Conservation (phyloP, 2,113 vertebrate species). For the Mastomys natalensis region DNA sequence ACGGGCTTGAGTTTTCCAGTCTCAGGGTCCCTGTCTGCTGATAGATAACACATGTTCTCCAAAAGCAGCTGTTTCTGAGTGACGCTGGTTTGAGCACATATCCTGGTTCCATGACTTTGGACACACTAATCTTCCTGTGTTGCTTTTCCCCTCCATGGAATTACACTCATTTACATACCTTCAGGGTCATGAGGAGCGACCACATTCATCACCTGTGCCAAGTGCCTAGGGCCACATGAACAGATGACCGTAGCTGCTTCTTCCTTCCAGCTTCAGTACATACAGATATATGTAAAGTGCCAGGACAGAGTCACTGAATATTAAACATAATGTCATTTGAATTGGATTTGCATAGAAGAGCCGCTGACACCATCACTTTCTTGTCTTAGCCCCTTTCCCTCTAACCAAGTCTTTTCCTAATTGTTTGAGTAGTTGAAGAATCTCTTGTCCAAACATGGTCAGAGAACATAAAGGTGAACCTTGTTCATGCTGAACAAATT, state of each 20-base stretch:
- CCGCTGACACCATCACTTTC: neutral
- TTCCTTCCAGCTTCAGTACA: neutral
- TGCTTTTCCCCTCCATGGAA: neutral
- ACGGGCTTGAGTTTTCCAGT: neutral
- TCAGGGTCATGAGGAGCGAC: neutral
- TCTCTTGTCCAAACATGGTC: constrained; percentile 58
- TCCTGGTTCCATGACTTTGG: neutral
- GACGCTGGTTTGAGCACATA: neutral
- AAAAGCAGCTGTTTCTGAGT: neutral
- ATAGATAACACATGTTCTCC: neutral
- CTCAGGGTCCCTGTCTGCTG: neutral
- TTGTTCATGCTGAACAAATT: constrained; percentile 64
- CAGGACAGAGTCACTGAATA: neutral
- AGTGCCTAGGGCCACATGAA: neutral
- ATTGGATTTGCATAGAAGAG: constrained; percentile 10
- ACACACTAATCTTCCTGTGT: neutral
- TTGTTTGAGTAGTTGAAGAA: constrained; percentile 56
- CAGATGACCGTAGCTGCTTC: neutral
- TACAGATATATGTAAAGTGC: neutral
- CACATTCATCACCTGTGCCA: neutral
- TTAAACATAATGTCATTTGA: neutral
- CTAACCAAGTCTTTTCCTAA: constrained; percentile 62
- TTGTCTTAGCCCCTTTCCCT: constrained; percentile 19
- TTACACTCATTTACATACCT: neutral
- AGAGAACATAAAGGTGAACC: constrained; percentile 49